Evolutionary conservation across 1,140 invertebrate species (phyloP), one percentile per base, ranked within the genome.

Genomic region (Archivesica marissinica): DNA sequence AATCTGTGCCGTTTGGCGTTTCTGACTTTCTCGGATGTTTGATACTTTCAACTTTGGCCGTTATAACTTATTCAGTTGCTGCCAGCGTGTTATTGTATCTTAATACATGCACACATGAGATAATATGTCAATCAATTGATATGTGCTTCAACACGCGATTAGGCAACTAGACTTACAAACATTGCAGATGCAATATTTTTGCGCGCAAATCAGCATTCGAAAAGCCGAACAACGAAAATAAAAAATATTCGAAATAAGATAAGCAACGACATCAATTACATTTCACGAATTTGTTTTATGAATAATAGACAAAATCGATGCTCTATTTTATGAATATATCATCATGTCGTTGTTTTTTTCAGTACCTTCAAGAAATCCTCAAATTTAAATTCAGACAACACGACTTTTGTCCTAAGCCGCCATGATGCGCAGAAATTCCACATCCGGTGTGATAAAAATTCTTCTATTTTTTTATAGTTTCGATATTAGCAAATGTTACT

Each of bases 341-440:
- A 61, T 9, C 23, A 3, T 28, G 13, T 61, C 4, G 13, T 23
- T 4, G 9, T 6, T 7, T 13, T 6, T 44, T 3, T 50, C 68
- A 33, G 9, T 47, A 72, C 68, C 41, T 72, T 11, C 15, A 20
- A 28, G n/a, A 30, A 44, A 52, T 52, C 28, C 35, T 52, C n/a
- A 13, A 7, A 33, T 72, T 25, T 47, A 23, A 9, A 7, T 7
- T 44, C 38, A 44, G 35, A 44, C 25, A 72, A 33, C 68, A 70
- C 39, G 39, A 52, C 50, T 44, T 64, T 44, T n/a, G 23, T 50
- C 35, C 41, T 72, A 52, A 72, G 68, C 68, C 68, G 68, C 68
- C 68, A 72, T 72, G 30, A 72, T 72, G 68, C 68, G 41, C 68
- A 72, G 39, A 11, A 30, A 33, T 23, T 4, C 39, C 15, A 50